Evolutionary conservation across 2,797 vertebrate species (phyloP), one percentile per base, ranked within the genome.

Genomic region (Siniperca undulata): DNA sequence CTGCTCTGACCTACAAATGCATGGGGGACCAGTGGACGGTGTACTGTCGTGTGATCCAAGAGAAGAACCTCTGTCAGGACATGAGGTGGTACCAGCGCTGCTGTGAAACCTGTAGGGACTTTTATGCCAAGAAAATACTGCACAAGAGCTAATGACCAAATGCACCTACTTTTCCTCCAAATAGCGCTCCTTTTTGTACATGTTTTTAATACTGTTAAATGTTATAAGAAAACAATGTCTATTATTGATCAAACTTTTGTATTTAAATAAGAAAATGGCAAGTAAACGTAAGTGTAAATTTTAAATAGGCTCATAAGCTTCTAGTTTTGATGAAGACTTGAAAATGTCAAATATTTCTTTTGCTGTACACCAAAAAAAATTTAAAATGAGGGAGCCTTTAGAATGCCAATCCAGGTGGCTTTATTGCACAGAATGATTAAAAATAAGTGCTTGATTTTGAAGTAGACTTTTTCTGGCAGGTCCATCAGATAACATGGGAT

Each of bases 41-140:
- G 82, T 98, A 99, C 92, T 99, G 98, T 85, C 95, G 96, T 46
- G 97, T 99, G 93, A 97, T 99, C 89, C 96, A 97, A 0, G 97
- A 98, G 91, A 98, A 98, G 95, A 97, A 98, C 86, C 97, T 99
- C 52, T 99, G 98, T 85, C 97, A 97, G 91, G 98, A 99, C 95
- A 98, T 99, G 97, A 93, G 98, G 85, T 99, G 98, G 98, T 99
- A 99, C 91, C 98, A 98, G 78, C 97, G 97, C 91, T 99, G 98
- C 95, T 99, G 98, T 93, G 96, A 98, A 91, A 99, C 97, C 4
- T 99, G 98, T 95, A 96, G 97, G 94, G 97, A 98, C 97, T 99
- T 99, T 96, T 99, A 99, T 53, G 97, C 97, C 66, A 97, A 93
- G 93, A 97, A 97, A 95, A 96, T 97, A 94, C 96, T 95, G 87